These are phyloP conservation scores for Nannospalax galili DNA, from an alignment of 2,113 vertebrate species.

Conservation along the genomic window DNA sequence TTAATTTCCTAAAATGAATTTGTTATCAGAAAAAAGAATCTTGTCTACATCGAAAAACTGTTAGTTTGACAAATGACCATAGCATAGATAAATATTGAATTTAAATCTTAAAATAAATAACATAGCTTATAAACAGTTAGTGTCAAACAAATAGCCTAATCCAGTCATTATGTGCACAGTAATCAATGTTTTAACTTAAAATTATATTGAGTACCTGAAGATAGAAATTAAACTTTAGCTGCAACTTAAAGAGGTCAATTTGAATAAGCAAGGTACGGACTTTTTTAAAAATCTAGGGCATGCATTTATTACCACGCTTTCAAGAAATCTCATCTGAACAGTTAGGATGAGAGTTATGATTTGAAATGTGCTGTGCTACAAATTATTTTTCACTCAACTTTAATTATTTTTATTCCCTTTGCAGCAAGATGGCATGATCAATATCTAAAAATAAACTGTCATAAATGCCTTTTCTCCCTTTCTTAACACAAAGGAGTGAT, in stretches of 20 bases:
- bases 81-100: slow-evolving; percentile 23
- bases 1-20: slow-evolving; percentile 35
- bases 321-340: slow-evolving; percentile 70
- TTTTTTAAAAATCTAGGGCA: slow-evolving; percentile 74
- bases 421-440: slow-evolving; percentile 65
- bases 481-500: slow-evolving; percentile 59
- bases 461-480: slow-evolving; percentile 56
- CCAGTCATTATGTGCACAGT: slow-evolving; percentile 1
- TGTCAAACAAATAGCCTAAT: slow-evolving; percentile 36
- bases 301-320: slow-evolving; percentile 74
- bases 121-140: background rate
- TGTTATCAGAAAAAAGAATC: background rate
- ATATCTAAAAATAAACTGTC: slow-evolving; percentile 75
- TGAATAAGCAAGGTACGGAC: slow-evolving; percentile 63
- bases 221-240: slow-evolving; percentile 61
- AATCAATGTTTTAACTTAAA: slow-evolving; percentile 37
- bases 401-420: slow-evolving; percentile 80
- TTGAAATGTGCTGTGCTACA: slow-evolving; percentile 76
- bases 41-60: slow-evolving; percentile 6
- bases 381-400: slow-evolving; percentile 76
- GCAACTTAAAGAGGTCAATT: slow-evolving; percentile 69
- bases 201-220: slow-evolving; percentile 45
- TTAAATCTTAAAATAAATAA: slow-evolving; percentile 61
- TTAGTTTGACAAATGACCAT: background rate
- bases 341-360: slow-evolving; percentile 64